phyloP scores from a whole-genome alignment of 2,797 vertebrate species.

The Malacoraja senta region DNA sequence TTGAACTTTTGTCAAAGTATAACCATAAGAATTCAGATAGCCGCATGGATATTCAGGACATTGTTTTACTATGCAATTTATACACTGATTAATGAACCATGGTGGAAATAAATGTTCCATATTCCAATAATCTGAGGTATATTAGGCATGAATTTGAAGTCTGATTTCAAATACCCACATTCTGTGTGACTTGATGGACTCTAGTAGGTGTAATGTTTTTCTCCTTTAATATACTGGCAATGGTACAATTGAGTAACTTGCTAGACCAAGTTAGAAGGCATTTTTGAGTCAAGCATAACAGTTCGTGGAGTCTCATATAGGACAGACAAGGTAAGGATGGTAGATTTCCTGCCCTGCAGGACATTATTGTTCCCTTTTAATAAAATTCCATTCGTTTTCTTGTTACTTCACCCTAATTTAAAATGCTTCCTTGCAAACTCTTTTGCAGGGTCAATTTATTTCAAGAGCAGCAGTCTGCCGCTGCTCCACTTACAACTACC shows the following conservation, averaged over 20 bases:
- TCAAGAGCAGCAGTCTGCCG: not conserved
- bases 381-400: too few species aligned
- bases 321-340: too few species aligned
- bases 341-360: too few species aligned
- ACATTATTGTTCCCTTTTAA: too few species aligned
- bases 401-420: too few species aligned
- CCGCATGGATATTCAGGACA: not conserved
- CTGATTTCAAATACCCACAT: not conserved
- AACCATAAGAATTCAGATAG: not conserved
- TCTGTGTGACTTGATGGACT: not conserved
- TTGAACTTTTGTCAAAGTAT: not conserved
- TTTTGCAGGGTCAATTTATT: not conserved
- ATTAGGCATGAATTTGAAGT: not conserved
- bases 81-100: not conserved
- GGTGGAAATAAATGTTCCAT: not conserved
- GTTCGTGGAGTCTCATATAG: too few species aligned
- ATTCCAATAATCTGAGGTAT: not conserved
- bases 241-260: too few species aligned
- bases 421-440: not conserved
- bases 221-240: too few species aligned
- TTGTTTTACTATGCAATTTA: not conserved
- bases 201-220: too few species aligned
- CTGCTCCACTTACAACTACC: too few species aligned
- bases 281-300: too few species aligned
- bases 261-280: too few species aligned